Conservation (phyloP, 2,113 vertebrate species). For the Hippocampus zosterae region DNA sequence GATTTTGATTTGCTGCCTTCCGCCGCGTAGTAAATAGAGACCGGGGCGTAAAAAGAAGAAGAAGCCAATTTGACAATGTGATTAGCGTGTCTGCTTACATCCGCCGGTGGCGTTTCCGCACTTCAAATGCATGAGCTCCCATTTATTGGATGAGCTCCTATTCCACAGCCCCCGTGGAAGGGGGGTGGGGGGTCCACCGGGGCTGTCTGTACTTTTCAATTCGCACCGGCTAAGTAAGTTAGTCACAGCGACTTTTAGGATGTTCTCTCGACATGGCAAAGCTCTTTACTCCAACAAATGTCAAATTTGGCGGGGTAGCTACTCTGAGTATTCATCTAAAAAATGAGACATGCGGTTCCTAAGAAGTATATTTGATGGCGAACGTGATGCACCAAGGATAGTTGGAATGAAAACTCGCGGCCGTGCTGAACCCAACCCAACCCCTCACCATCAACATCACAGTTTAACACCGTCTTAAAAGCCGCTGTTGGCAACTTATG, state of each 20-base stretch:
- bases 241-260: not conserved
- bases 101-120: not conserved
- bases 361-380: too few species aligned
- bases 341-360: too few species aligned
- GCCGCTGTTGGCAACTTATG: too few species aligned
- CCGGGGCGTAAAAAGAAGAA: conserved; percentile 1
- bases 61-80: conserved; percentile 19
- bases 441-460: too few species aligned
- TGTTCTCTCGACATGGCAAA: not conserved
- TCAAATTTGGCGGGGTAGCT: not conserved
- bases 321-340: too few species aligned
- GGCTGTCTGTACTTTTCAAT: not conserved
- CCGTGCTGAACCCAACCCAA: too few species aligned
- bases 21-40: conserved; percentile 27
- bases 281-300: not conserved
- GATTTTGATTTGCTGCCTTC: conserved; percentile 40
- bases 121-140: not conserved
- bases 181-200: too few species aligned
- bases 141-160: not conserved
- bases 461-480: too few species aligned
- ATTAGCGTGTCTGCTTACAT: conserved; percentile 10
- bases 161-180: too few species aligned
- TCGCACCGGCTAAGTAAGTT: not conserved
- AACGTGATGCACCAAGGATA: too few species aligned
- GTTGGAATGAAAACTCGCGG: too few species aligned